Base-by-base conservation (phyloP, 92 coral and sea anemone genomes). In the Zoanthus gigantus region DNA sequence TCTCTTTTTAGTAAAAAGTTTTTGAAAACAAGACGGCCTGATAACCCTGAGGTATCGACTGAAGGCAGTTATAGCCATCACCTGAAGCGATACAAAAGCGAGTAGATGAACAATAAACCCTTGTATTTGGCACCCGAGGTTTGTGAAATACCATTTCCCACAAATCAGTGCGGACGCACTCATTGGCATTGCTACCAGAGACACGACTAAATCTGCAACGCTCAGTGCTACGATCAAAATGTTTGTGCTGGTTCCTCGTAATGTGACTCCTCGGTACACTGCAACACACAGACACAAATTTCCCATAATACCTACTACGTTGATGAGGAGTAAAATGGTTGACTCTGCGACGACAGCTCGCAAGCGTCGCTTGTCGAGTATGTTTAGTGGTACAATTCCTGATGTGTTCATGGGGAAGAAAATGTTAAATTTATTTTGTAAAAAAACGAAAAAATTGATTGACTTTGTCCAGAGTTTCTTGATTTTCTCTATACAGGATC, bases 21-120 rank as follows among this genome's bases (percentile, higher is more conserved):
- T 91, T 50, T 72, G 90, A 80, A 90, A 94, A 37, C 78, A 77
- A 6, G 90, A 72, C 3, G 98, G 95, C 48, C 71, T 92, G 15
- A 90, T 72, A 9, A 94, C 93, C 54, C 94, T 88, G 74, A 76
- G 92, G 72, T 90, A 94, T 16, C 98, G 94, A 69, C 93, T 94
- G 60, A 90, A 71, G 17, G 98, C 98, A 1, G 98, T 94, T 73
- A 94, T 69, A 6, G 98, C 98, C 98, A 94, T 94, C 78, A 91
- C 86, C 34, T 92, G 95, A 23, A 94, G 92, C 17, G 98, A 94
- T 12, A 94, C 73, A 72, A 94, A 94, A 7, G 98, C 95, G 11
- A 94, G 71, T 74, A 94, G 92, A 60, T 88, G 93, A 6, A 93
- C 93, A 4, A 88, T 72, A 46, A 94, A 92, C 37, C 98, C 98